Conservation (phyloP, 2,797 vertebrate species). For the Lophotriccus pileatus region DNA sequence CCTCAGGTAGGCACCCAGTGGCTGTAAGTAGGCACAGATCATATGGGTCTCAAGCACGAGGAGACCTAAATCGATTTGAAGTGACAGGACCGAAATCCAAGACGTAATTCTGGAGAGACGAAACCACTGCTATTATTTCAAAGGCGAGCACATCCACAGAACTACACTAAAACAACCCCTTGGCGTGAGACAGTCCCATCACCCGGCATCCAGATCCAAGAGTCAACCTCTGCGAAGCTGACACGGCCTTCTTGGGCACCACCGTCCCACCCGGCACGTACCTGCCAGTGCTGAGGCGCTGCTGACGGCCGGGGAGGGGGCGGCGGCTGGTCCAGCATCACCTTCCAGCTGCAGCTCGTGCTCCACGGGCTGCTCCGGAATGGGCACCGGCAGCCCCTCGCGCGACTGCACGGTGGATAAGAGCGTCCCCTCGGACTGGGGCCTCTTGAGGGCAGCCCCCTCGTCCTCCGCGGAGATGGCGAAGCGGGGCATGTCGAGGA, state of each 20-base stretch:
- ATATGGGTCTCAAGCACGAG: background rate
- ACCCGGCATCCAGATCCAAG: background rate
- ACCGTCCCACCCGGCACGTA: conserved; percentile 5
- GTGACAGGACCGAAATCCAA: background rate
- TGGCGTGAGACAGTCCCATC: background rate
- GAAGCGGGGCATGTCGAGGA: conserved; percentile 90
- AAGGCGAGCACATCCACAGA: background rate
- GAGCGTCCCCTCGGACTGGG: conserved; percentile 72
- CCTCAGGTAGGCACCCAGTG: background rate
- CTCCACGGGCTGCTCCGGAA: conserved; percentile 85
- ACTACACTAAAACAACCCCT: background rate
- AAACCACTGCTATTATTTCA: background rate
- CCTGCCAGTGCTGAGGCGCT: conserved; percentile 76
- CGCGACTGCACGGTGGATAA: conserved; percentile 64
- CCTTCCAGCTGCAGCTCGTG: conserved; percentile 83
- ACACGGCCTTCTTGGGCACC: fast-evolving
- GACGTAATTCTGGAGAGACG: background rate
- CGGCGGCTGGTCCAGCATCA: conserved; percentile 72
- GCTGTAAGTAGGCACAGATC: background rate
- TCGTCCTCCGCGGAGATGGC: conserved; percentile 89
- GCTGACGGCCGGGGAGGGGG: conserved; percentile 71
- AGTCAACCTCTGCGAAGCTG: background rate
- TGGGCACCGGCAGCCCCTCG: conserved; percentile 81
- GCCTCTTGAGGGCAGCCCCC: conserved; percentile 59
- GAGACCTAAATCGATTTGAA: background rate